These are phyloP conservation scores for Dryobota labecula DNA, from an alignment of 2,888 invertebrate species.

Conservation along the genomic window DNA sequence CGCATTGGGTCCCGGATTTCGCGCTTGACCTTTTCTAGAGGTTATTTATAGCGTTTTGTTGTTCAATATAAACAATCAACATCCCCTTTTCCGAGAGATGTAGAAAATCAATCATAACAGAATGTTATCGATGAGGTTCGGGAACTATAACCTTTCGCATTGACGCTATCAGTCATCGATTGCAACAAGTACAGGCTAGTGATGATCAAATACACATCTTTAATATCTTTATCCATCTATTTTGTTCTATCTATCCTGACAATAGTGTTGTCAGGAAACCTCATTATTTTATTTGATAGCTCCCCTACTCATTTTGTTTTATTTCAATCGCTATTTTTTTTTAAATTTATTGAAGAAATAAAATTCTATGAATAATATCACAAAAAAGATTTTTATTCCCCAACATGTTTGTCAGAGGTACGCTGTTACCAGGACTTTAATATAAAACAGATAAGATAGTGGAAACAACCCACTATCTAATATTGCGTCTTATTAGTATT, in stretches of 20 bases:
- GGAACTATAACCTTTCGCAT: conserved; percentile 65
- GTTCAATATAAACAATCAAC: conserved; percentile 82
- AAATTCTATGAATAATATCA: not conserved
- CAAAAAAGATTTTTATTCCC: not conserved
- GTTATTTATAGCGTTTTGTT: conserved; percentile 84
- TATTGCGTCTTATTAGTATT: conserved; percentile 7
- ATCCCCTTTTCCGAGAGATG: conserved; percentile 65
- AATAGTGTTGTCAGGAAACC: conserved; percentile 26
- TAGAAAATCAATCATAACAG: conserved; percentile 48
- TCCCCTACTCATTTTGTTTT: conserved; percentile 29
- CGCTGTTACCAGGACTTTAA: not conserved
- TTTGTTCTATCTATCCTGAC: too few relatives aligned
- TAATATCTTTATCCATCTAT: not conserved
- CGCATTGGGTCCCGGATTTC: conserved; percentile 78
- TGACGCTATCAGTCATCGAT: conserved; percentile 60
- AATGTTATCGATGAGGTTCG: conserved; percentile 54
- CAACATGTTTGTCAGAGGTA: conserved; percentile 14
- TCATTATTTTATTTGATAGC: conserved; percentile 30
- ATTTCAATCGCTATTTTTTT: not conserved
- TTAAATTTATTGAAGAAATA: not conserved
- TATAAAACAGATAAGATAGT: conserved; percentile 40
- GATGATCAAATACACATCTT: conserved; percentile 38
- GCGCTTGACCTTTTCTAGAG: conserved; percentile 86
- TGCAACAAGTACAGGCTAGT: conserved; percentile 51
- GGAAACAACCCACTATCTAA: conserved; percentile 6